Conservation (phyloP, 2,888 invertebrate species). For the Calameuta idolon region DNA sequence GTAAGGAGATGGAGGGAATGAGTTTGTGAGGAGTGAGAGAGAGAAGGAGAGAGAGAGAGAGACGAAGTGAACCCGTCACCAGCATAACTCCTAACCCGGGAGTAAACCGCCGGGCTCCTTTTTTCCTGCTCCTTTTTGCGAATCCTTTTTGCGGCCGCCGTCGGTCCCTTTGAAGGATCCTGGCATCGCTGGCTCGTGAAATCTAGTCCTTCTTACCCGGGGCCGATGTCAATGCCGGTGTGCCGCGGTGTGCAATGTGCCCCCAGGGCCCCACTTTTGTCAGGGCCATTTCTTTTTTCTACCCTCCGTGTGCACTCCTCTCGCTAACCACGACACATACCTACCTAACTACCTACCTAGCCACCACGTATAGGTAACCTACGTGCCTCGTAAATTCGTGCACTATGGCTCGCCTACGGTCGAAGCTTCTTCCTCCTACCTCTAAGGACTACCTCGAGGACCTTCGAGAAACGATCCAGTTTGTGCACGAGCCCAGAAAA, state of each 20-base stretch:
- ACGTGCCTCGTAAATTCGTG: conserved; percentile 19
- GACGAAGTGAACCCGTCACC: no score
- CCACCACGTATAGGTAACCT: conserved; percentile 49
- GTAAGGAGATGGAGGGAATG: no score
- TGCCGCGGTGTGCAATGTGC: conserved; percentile 38
- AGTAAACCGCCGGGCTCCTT: conserved; percentile 18
- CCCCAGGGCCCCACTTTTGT: conserved; percentile 11
- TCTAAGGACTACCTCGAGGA: conserved; percentile 35
- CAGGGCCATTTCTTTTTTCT: conserved; percentile 1
- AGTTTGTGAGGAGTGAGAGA: not conserved
- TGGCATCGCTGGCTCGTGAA: conserved; percentile 64
- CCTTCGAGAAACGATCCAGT: conserved; percentile 47
- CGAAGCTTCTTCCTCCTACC: conserved; percentile 33
- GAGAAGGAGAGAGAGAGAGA: conserved; percentile 16
- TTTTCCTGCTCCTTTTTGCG: conserved; percentile 29
- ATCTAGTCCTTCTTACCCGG: conserved; percentile 63
- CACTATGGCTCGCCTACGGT: not conserved
- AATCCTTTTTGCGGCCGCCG: conserved; percentile 55
- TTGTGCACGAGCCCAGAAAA: conserved; percentile 63
- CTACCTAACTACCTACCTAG: conserved; percentile 5
- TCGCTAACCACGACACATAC: conserved; percentile 9
- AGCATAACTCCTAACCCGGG: conserved; percentile 28
- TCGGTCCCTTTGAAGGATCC: conserved; percentile 65
- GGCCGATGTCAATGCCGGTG: conserved; percentile 59
- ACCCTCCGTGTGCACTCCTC: not conserved